Evolutionary conservation across 2,113 vertebrate genomes (phyloP).

Genomic region (Orthonyx spaldingii): DNA sequence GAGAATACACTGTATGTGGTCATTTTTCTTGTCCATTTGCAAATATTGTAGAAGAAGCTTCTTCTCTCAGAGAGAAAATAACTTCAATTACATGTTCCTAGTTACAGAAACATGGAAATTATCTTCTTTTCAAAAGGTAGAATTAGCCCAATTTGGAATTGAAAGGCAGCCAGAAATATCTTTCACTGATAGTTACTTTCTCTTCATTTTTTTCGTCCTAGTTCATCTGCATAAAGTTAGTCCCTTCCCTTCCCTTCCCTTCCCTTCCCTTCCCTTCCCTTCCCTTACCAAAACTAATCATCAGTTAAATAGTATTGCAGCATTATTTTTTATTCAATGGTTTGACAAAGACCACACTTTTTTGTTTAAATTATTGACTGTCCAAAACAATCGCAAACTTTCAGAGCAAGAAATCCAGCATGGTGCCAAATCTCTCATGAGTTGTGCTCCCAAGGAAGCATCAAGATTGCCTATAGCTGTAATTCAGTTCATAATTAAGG

Average conservation of each 20-base stretch:
- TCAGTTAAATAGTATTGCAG: neutral
- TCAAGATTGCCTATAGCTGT: conserved; percentile 20
- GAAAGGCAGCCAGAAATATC: conserved; percentile 68
- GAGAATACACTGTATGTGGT: conserved; percentile 2
- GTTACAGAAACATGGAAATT: conserved; percentile 72
- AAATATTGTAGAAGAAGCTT: conserved; percentile 61
- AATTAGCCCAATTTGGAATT: conserved; percentile 71
- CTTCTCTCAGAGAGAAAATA: conserved; percentile 69
- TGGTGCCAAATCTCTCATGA: neutral
- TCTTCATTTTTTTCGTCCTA: neutral
- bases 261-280: conserved; percentile 17
- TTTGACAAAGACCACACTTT: neutral
- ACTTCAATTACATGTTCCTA: conserved; percentile 76
- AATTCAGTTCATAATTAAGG: conserved; percentile 40
- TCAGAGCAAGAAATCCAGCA: conserved; percentile 3
- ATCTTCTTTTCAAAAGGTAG: conserved; percentile 77
- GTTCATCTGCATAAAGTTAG: conserved; percentile 52
- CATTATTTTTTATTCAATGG: neutral
- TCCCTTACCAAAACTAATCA: neutral
- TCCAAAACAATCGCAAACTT: neutral
- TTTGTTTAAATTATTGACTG: neutral
- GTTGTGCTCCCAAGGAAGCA: neutral
- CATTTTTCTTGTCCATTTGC: conserved; percentile 69
- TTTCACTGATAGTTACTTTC: conserved; percentile 61
- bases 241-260: conserved; percentile 15